Conservation (phyloP, 2,113 vertebrate species). For the Cinclus mexicanus region DNA sequence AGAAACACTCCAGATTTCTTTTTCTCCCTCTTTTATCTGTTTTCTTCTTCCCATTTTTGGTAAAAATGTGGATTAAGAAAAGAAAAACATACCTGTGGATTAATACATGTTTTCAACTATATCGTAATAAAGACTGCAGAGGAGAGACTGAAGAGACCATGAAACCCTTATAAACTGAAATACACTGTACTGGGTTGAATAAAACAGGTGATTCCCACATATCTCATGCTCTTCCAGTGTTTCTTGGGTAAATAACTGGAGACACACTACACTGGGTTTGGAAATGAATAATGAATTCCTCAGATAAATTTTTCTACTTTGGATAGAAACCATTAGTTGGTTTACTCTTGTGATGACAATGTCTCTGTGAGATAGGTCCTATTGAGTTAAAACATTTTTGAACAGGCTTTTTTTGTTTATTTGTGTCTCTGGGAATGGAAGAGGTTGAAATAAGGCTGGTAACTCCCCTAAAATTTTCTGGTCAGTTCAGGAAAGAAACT, state of each 20-base stretch:
- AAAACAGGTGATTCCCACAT: not conserved
- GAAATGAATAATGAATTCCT: not conserved
- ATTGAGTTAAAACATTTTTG: not conserved
- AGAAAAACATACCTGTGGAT: not conserved
- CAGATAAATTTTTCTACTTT: not conserved
- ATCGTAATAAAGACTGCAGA: not conserved
- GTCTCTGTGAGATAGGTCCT: not conserved
- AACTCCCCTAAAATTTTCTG: not conserved
- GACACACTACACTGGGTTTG: not conserved
- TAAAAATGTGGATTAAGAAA: not conserved
- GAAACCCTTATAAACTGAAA: not conserved
- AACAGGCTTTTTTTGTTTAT: not conserved
- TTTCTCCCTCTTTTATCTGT: fast-evolving
- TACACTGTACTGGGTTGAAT: not conserved
- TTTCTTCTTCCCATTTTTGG: not conserved
- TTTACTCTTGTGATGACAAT: not conserved
- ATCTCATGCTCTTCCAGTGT: not conserved
- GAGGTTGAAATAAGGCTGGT: not conserved
- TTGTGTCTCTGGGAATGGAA: not conserved
- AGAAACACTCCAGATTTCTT: not conserved
- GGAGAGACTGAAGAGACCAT: not conserved
- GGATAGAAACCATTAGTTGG: not conserved
- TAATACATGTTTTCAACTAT: not conserved
- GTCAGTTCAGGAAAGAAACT: not conserved
- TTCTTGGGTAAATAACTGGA: not conserved